Percentiles rank a stretch among this genome's conserved stretches.
Evolutionary conservation across 2,797 vertebrate species (phyloP).

Genomic region (Sorex maritimensis): DNA sequence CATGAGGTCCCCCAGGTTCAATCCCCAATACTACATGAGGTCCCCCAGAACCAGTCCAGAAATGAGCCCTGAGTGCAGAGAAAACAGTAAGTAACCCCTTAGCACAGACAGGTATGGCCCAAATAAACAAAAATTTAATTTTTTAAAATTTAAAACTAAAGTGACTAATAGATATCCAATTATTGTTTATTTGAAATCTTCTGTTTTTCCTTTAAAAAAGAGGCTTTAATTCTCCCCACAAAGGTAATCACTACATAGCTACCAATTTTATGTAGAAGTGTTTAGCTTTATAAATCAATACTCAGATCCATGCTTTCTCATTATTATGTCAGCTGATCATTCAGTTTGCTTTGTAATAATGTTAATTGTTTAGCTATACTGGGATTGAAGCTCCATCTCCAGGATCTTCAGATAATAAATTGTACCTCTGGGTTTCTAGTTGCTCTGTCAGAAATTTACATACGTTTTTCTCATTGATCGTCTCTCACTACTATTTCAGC

Average conservation of each 20-base stretch:
- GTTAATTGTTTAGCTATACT: background rate
- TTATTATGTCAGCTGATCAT: conserved; percentile 1
- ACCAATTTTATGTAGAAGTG: conserved; percentile 44
- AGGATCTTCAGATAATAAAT: conserved; percentile 19
- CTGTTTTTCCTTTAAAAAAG: conserved; percentile 62
- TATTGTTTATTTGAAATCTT: conserved; percentile 67
- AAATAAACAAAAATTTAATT: too few species aligned
- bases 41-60: too few species aligned
- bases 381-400: conserved; percentile 12
- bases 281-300: conserved; percentile 58
- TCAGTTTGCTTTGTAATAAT: conserved; percentile 16
- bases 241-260: conserved; percentile 52
- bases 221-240: conserved; percentile 42
- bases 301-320: conserved; percentile 46
- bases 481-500: background rate
- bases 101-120: too few species aligned
- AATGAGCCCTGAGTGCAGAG: too few species aligned
- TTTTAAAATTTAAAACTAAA: conserved; percentile 27
- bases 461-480: background rate
- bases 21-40: too few species aligned
- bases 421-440: background rate
- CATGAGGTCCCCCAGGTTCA: too few species aligned
- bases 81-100: too few species aligned
- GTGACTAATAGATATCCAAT: conserved; percentile 52
- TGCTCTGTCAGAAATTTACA: conserved; percentile 45